phyloP scores from a whole-genome alignment of 2,113 vertebrate species.

The Arizona elegans region DNA sequence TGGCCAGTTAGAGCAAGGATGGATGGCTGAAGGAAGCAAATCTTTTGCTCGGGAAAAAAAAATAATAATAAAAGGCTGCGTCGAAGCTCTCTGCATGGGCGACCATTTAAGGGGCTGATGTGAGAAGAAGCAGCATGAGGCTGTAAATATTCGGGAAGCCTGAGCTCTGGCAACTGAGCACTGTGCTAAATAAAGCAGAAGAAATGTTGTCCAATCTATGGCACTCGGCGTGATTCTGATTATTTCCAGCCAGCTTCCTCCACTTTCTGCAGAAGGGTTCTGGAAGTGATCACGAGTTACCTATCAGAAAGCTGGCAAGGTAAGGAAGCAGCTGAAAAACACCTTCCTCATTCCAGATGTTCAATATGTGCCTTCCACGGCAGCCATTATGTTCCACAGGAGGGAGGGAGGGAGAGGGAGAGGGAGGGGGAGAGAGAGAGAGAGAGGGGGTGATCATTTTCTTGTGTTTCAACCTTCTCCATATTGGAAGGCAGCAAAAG shows the following conservation, averaged over 20 bases:
- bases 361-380: neutral
- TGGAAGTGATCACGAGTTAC: neutral
- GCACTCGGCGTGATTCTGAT: neutral
- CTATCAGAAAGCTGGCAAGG: neutral
- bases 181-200: neutral
- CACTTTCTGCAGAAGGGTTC: neutral
- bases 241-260: neutral
- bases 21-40: neutral
- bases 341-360: neutral
- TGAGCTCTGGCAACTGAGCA: neutral
- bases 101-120: neutral
- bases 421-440: no score
- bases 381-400: neutral
- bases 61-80: neutral
- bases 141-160: neutral
- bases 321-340: neutral
- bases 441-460: neutral
- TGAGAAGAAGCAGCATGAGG: neutral
- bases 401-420: neutral
- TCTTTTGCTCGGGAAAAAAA: neutral
- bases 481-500: neutral
- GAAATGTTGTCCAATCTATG: neutral
- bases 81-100: neutral
- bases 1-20: neutral
- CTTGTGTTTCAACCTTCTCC: neutral